These are phyloP conservation scores for Cichlasoma orientale DNA, from an alignment of 2,797 vertebrate species.

Conservation along the genomic window DNA sequence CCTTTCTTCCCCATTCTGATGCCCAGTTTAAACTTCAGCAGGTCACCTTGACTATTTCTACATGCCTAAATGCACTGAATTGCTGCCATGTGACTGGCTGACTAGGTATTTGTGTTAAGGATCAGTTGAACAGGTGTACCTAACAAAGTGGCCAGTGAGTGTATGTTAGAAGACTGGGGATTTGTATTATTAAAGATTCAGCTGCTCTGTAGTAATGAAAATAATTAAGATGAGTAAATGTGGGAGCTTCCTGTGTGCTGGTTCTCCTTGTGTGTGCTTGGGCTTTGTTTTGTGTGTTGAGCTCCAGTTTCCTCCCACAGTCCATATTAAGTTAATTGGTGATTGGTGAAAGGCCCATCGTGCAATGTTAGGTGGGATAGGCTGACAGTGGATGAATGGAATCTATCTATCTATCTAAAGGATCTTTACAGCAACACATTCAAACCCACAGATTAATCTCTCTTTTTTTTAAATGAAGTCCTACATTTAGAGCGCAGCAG, in stretches of 20 bases:
- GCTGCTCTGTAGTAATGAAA: background rate
- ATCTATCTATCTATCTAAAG: background rate
- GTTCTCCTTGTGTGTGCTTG: too few species aligned
- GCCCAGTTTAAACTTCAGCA: background rate
- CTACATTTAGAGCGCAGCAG: background rate
- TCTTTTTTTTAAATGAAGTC: background rate
- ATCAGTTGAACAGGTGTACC: background rate
- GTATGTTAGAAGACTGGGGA: background rate
- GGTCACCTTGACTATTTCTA: background rate
- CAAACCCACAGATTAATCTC: background rate
- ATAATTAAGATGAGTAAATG: too few species aligned
- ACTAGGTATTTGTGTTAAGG: background rate
- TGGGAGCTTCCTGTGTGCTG: too few species aligned
- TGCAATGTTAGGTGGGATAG: too few species aligned
- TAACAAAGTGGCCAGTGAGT: background rate
- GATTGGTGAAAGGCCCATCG: too few species aligned
- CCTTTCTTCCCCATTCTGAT: too few species aligned
- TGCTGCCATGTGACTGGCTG: too few species aligned
- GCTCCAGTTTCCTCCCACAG: too few species aligned
- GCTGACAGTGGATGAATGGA: too few species aligned
- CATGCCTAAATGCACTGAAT: background rate
- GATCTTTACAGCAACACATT: background rate
- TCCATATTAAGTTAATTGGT: too few species aligned
- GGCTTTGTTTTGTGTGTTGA: too few species aligned
- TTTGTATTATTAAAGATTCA: background rate